These are phyloP conservation scores for Puffinus mauretanicus DNA, from an alignment of 2,113 vertebrate genomes.

Conservation along the genomic window DNA sequence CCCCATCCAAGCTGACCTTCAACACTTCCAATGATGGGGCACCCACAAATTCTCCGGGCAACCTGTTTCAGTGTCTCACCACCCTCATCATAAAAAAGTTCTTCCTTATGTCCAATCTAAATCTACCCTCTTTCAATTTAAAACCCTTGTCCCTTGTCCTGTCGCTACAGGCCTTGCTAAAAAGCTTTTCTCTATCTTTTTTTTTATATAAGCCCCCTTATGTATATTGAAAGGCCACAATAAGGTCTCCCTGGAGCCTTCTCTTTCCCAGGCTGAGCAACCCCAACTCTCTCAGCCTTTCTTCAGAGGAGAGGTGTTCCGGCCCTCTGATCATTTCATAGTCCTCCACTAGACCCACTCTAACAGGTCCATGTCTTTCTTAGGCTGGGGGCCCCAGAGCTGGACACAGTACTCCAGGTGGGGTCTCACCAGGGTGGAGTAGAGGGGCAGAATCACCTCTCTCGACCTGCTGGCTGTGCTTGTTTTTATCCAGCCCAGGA, in stretches of 20 bases:
- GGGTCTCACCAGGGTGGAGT: not conserved
- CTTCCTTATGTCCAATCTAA: not conserved
- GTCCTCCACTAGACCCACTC: not conserved
- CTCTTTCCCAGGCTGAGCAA: not conserved
- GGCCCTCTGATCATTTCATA: not conserved
- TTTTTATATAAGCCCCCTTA: not conserved
- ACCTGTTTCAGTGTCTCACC: not conserved
- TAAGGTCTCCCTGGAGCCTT: not conserved
- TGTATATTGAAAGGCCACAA: not conserved
- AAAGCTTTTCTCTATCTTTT: not conserved
- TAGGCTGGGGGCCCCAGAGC: not conserved
- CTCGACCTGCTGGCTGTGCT: accelerated
- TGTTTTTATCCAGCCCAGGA: not conserved
- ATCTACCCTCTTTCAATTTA: not conserved
- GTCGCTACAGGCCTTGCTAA: not conserved
- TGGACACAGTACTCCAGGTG: not conserved
- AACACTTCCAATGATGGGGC: not conserved
- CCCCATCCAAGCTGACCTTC: not conserved
- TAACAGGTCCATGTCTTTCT: not conserved
- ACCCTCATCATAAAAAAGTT: not conserved
- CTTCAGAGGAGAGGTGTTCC: not conserved
- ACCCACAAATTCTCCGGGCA: not conserved
- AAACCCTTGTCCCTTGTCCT: not conserved
- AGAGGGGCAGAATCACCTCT: not conserved
- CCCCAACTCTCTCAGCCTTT: not conserved